Conservation (phyloP, 2,797 vertebrate species). For the Amniataba percoides region DNA sequence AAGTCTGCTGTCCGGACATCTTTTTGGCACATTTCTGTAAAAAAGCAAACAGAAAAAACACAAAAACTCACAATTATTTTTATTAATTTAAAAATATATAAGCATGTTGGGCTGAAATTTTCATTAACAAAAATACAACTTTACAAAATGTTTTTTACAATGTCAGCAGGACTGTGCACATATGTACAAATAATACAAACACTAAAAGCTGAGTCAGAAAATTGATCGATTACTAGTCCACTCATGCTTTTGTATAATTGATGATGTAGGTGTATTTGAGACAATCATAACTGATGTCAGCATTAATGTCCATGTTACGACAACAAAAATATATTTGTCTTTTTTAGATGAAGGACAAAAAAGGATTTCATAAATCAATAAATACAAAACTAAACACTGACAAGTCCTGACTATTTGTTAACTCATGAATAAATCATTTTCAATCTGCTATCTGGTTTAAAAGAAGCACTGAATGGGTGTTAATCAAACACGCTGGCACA, state of each 20-base stretch:
- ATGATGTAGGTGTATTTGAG: not conserved
- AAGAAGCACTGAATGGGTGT: not conserved
- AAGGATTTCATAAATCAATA: not conserved
- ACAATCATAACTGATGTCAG: no score
- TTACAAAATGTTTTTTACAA: not conserved
- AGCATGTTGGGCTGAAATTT: not conserved
- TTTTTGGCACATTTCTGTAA: conserved; percentile 28
- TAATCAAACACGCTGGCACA: not conserved
- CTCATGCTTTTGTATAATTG: no score
- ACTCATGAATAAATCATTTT: not conserved
- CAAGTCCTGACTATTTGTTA: not conserved
- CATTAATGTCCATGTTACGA: not conserved
- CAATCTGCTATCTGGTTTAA: conserved; percentile 1
- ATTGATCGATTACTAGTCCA: no score
- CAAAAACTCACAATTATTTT: not conserved
- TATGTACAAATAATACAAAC: conserved; percentile 1
- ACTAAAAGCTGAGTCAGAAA: not conserved
- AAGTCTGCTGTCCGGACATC: conserved; percentile 9
- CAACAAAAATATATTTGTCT: no score
- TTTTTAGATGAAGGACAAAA: conserved; percentile 11
- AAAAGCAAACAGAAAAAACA: not conserved
- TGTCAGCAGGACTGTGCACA: not conserved
- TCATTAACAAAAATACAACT: not conserved
- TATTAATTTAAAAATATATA: not conserved
- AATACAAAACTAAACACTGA: not conserved